Evolutionary conservation across 1,140 invertebrate genomes (phyloP).

Genomic region (Myzus persicae): DNA sequence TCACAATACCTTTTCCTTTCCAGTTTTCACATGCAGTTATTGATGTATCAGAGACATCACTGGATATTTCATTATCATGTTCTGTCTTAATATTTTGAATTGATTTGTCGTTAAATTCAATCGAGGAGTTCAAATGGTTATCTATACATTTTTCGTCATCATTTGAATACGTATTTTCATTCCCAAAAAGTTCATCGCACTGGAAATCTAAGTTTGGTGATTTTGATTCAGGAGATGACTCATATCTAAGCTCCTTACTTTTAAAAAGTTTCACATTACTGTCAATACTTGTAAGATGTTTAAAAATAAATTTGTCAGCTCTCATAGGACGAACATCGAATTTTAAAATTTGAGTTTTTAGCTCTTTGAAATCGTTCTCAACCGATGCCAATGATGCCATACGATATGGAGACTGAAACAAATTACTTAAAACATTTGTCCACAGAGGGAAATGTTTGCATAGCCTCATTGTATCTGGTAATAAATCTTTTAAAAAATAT

Average conservation of each 20-base stretch:
- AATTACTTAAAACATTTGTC: neutral
- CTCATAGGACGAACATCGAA: neutral
- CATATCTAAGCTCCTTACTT: neutral
- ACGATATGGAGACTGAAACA: neutral
- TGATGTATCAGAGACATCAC: neutral
- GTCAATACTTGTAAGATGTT: neutral
- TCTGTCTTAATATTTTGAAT: too few species aligned
- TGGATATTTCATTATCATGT: too few species aligned
- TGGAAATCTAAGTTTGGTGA: too few species aligned
- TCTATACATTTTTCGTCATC: too few species aligned
- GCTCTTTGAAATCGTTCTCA: neutral
- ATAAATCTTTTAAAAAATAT: neutral
- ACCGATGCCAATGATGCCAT: neutral
- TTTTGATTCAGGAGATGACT: neutral
- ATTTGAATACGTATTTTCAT: too few species aligned
- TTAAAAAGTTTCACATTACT: neutral
- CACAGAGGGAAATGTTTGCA: neutral
- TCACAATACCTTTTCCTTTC: neutral
- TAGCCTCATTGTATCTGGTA: neutral
- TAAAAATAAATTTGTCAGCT: neutral
- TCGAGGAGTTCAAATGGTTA: too few species aligned
- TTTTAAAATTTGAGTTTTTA: conserved; percentile 1
- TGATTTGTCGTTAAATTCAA: too few species aligned
- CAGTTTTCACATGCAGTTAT: neutral
- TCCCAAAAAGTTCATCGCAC: too few species aligned